A percentile compares a stretch with the other conserved stretches of the same genome.
phyloP scores from a whole-genome alignment of 2,888 invertebrate genomes.

The Brachycybe producta region DNA sequence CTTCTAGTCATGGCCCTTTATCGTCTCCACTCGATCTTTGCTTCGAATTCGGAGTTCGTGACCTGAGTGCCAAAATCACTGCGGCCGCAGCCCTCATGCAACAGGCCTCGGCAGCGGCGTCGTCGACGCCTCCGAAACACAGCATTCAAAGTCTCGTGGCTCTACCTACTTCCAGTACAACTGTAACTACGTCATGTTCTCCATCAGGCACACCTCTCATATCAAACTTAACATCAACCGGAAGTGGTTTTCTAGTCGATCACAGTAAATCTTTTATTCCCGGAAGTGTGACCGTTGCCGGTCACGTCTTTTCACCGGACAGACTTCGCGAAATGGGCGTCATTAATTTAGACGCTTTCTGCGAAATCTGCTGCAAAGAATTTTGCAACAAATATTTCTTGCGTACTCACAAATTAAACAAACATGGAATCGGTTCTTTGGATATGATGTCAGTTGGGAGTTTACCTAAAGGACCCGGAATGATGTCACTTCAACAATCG shows the following conservation, averaged over 20 bases:
- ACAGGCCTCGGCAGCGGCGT: not conserved
- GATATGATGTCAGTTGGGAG: not conserved
- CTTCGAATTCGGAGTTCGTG: slow-evolving; percentile 14
- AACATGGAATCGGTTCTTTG: slow-evolving; percentile 60
- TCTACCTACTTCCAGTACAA: not conserved
- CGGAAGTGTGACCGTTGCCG: slow-evolving; percentile 17
- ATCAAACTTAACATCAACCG: slow-evolving; percentile 8
- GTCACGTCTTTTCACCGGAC: slow-evolving; percentile 47
- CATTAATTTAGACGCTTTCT: slow-evolving; percentile 62
- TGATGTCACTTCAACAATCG: not conserved
- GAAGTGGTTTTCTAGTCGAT: not conserved
- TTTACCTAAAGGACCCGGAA: not conserved
- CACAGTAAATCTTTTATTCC: not conserved
- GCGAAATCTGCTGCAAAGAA: slow-evolving; percentile 83
- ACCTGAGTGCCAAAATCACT: slow-evolving; percentile 13
- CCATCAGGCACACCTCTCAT: slow-evolving; percentile 21
- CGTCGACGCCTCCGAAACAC: slow-evolving; percentile 4
- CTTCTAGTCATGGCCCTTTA: not conserved
- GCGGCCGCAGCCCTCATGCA: too few species aligned
- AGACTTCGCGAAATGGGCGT: slow-evolving; percentile 64
- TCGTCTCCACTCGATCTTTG: slow-evolving; percentile 6
- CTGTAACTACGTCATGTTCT: not conserved
- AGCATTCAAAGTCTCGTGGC: slow-evolving; percentile 13
- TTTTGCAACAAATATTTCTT: slow-evolving; percentile 88
- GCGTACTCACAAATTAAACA: slow-evolving; percentile 78